phyloP scores from a whole-genome alignment of 2,113 vertebrate species.

The Apistogramma diplotaenia region DNA sequence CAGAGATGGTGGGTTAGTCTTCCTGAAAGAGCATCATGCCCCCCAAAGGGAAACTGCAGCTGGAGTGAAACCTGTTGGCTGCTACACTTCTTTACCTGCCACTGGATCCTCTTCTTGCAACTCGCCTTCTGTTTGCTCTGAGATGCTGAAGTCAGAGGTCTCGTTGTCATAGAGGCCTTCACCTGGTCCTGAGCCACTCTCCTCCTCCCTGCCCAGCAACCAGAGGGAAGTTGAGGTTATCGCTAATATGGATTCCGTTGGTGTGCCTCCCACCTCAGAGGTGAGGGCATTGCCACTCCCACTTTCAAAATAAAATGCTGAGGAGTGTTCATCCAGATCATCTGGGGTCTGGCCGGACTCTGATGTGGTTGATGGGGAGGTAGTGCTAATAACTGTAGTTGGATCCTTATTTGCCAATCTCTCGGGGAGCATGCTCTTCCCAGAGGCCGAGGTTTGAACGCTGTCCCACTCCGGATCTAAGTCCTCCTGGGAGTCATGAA shows the following conservation, averaged over 20 bases:
- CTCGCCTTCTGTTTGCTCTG: constrained; percentile 83
- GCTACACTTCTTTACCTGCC: constrained; percentile 85
- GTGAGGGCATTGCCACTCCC: constrained; percentile 65
- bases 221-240: constrained; percentile 73
- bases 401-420: background rate
- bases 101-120: constrained; percentile 77
- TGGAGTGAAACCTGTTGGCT: background rate
- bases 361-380: constrained; percentile 16
- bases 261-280: constrained; percentile 18
- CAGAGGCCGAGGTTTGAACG: constrained; percentile 73
- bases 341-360: constrained; percentile 38
- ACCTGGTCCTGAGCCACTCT: constrained; percentile 90
- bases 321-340: constrained; percentile 65
- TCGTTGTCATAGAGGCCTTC: constrained; percentile 92
- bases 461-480: constrained; percentile 78
- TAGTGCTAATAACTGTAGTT: background rate
- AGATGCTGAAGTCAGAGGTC: constrained; percentile 95
- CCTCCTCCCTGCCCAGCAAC: constrained; percentile 83
- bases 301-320: constrained; percentile 79
- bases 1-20: constrained; percentile 43
- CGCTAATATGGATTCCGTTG: constrained; percentile 50
- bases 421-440: constrained; percentile 42
- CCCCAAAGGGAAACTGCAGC: background rate
- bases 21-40: background rate
- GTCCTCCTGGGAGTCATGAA: constrained; percentile 80